phyloP scores from a whole-genome alignment of 2,797 vertebrate species.

The Cirrhinus mrigala region DNA sequence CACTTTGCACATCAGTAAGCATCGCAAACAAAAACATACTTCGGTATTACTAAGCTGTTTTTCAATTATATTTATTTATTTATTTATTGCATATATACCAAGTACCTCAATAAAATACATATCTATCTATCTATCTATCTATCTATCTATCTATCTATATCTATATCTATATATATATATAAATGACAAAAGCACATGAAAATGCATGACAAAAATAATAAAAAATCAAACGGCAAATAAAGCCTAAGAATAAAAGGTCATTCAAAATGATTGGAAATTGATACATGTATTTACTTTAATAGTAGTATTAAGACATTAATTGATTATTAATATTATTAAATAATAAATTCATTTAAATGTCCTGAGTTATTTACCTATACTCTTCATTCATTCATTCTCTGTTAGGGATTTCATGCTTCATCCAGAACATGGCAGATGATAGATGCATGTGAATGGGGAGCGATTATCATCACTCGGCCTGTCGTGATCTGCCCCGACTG shows the following conservation, averaged over 20 bases:
- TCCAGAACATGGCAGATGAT: conserved; percentile 49
- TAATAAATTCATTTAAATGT: neutral
- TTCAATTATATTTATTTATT: neutral
- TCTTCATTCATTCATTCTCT: neutral
- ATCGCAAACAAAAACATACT: neutral
- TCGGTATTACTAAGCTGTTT: neutral
- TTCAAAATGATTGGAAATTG: too few relatives aligned
- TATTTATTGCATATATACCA: neutral
- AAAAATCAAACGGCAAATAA: too few relatives aligned
- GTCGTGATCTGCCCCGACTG: conserved; percentile 54
- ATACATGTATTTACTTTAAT: neutral
- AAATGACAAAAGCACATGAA: too few relatives aligned
- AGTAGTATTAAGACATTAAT: neutral
- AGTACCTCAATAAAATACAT: too few relatives aligned
- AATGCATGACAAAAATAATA: too few relatives aligned
- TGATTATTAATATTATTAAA: neutral
- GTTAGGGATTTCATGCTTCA: conserved; percentile 37
- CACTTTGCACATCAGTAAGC: neutral
- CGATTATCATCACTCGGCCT: conserved; percentile 53
- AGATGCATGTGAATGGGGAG: conserved; percentile 49
- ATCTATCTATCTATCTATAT: too few relatives aligned
- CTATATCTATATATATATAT: too few relatives aligned
- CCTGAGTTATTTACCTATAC: neutral
- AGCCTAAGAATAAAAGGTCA: too few relatives aligned
- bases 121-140: too few relatives aligned